Conservation (phyloP, 2,888 invertebrate species). For the Lepidocyrtoides sp. region DNA sequence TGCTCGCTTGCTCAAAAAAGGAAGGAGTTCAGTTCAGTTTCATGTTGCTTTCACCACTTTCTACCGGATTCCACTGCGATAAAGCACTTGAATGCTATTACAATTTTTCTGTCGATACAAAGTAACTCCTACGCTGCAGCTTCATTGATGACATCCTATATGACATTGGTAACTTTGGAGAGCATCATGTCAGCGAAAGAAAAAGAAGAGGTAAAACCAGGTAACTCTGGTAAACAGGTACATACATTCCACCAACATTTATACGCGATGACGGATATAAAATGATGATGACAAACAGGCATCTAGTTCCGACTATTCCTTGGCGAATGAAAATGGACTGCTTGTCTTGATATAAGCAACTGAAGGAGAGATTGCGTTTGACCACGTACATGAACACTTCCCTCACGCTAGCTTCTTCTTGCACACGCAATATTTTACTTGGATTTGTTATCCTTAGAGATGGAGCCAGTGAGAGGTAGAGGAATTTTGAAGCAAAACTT, state of each 20-base stretch:
- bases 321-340: not conserved
- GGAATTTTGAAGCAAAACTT: no score
- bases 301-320: not conserved
- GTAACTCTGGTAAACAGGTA: not conserved
- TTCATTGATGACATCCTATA: not conserved
- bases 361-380: not conserved
- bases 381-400: no score
- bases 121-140: not conserved
- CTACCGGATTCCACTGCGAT: not conserved
- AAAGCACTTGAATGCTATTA: not conserved
- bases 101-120: not conserved
- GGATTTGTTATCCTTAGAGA: no score
- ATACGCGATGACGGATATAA: not conserved
- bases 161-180: constrained; percentile 6
- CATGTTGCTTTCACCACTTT: constrained; percentile 31
- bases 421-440: no score
- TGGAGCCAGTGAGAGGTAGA: no score
- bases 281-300: not conserved
- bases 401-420: not conserved
- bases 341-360: not conserved
- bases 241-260: no score
- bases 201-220: not conserved
- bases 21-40: constrained; percentile 32
- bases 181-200: not conserved
- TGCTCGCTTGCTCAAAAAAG: not conserved